These are phyloP conservation scores for Meandrusa payeni DNA, from an alignment of 2,888 invertebrate species.

Conservation along the genomic window DNA sequence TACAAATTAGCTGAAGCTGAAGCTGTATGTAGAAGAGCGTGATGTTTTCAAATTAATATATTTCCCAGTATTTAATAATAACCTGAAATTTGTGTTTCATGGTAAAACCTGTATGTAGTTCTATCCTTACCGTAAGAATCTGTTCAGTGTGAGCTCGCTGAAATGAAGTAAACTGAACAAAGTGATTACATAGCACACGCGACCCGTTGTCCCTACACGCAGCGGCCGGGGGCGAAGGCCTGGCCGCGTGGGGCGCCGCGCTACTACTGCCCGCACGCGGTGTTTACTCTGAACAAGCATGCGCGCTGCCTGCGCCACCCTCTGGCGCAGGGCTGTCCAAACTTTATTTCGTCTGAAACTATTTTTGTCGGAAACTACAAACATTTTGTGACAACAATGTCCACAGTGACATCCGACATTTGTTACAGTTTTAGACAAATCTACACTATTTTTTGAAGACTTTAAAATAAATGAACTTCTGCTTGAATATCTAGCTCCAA, in stretches of 20 bases:
- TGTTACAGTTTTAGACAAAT: too few species aligned
- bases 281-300: constrained; percentile 68
- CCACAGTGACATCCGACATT: too few species aligned
- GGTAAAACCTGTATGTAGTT: too few species aligned
- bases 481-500: too few species aligned
- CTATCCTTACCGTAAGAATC: constrained; percentile 1
- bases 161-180: constrained; percentile 2
- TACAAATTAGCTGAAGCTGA: too few species aligned
- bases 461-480: too few species aligned
- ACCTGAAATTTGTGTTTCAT: background rate
- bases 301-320: constrained; percentile 35
- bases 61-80: background rate
- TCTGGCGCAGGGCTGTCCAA: background rate
- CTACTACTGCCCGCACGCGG: constrained; percentile 50
- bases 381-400: too few species aligned
- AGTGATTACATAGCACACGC: constrained; percentile 53
- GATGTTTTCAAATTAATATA: background rate
- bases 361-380: too few species aligned
- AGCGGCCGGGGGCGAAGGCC: constrained; percentile 13
- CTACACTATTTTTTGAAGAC: too few species aligned
- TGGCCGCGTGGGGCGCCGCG: constrained; percentile 44
- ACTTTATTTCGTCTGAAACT: too few species aligned
- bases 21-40: too few species aligned
- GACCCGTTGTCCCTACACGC: constrained; percentile 33
- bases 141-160: background rate